Base-by-base conservation (phyloP, 1,140 invertebrate species). In the Drosophila bocqueti region DNA sequence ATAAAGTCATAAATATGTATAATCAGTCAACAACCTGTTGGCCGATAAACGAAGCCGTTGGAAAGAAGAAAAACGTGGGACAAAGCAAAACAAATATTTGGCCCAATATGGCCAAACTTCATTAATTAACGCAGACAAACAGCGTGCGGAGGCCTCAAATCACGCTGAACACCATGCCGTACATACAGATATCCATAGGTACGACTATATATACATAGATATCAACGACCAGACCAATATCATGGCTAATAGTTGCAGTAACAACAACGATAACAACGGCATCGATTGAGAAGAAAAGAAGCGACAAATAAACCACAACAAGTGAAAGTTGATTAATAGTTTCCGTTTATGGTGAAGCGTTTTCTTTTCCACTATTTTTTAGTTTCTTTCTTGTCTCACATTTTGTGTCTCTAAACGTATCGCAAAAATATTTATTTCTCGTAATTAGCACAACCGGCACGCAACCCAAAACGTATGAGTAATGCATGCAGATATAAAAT, bases 241-340 rank as follows among this genome's bases (percentile, higher is more conserved):
- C 57, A 55, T 11, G 46, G 43, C 66, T 49, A 72, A 58, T 36
- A 40, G 49, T 13, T 55, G 18, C 45, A 60, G 29, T 24, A 60
- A 52, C 40, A 60, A 66, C 38, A 34, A 63, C 45, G 24, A 50
- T 31, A 49, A n/a, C 50, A 31, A 64, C 54, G 54, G 31, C 36
- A 60, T 60, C 31, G 40, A 67, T 42, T 60, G 11, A 54, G 57
- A 43, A 18, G 24, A 52, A 55, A 57, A 24, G 29, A 45, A 36
- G 42, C 40, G 29, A 45, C 40, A 62, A 52, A 81, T 63, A 58
- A 81, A 46, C 45, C 24, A 63, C 42, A 68, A 74, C 77, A 84
- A 90, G 83, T 87, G 83, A 87, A 87, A 87, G 83, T 90, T 87
- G 62, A 90, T 90, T 84, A 84, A 87, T 87, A 74, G 81, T 84